A percentile compares a stretch with the other conserved stretches of the same genome.
Evolutionary conservation across 2,113 vertebrate genomes (phyloP).

Genomic region (Pterocles gutturalis): DNA sequence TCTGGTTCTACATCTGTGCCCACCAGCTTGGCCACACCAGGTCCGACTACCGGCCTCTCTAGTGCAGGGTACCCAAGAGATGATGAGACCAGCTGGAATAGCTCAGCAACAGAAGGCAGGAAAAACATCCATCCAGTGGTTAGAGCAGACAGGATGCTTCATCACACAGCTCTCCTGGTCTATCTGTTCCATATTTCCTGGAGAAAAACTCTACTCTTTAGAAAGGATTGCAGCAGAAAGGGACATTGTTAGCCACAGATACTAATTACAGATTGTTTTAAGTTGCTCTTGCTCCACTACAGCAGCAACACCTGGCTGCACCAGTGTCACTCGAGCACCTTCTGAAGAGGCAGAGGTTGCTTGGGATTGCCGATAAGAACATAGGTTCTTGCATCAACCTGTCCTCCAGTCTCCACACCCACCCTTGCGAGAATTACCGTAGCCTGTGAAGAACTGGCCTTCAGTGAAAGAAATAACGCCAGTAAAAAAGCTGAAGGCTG

Average conservation of each 20-base stretch:
- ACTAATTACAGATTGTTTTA: background rate
- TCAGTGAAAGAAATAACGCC: background rate
- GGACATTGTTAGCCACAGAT: background rate
- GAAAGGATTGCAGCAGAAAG: background rate
- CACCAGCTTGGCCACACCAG: rapidly evolving
- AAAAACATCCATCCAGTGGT: background rate
- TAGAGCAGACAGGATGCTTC: background rate
- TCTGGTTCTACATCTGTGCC: background rate
- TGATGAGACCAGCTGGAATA: background rate
- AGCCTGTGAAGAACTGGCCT: background rate
- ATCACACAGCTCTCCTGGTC: background rate
- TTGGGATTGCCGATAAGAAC: background rate
- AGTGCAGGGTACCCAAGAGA: background rate
- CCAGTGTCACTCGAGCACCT: background rate
- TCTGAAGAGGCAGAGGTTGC: background rate
- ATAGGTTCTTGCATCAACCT: background rate
- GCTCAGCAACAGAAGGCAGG: background rate
- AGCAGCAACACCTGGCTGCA: background rate
- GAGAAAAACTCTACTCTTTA: background rate
- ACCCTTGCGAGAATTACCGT: background rate
- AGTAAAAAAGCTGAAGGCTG: background rate
- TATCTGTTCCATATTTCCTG: background rate
- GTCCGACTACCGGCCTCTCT: background rate
- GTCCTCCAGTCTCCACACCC: background rate
- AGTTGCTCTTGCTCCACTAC: background rate